Conservation (phyloP, 2,797 vertebrate genomes). For the Bradypodion ventrale region DNA sequence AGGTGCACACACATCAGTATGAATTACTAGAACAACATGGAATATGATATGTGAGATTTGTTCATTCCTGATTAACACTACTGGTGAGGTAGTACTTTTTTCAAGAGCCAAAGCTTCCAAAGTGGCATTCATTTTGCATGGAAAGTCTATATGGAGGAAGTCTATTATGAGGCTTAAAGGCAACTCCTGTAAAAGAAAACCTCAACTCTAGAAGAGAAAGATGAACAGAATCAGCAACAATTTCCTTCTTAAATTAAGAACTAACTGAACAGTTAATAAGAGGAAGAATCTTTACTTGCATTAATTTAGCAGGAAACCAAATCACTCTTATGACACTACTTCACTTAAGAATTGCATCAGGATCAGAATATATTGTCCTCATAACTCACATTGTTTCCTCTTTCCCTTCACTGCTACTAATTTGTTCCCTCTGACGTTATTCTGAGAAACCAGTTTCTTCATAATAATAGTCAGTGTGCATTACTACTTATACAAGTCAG, state of each 20-base stretch:
- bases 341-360: slow-evolving; percentile 23
- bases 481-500: background rate
- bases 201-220: slow-evolving; percentile 9
- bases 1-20: background rate
- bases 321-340: slow-evolving; percentile 38
- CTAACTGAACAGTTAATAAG: slow-evolving; percentile 30
- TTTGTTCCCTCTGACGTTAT: slow-evolving; percentile 28
- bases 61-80: background rate
- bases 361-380: slow-evolving; percentile 18
- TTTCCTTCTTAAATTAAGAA: slow-evolving; percentile 42
- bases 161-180: background rate
- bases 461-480: background rate
- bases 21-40: background rate
- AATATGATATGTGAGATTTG: background rate
- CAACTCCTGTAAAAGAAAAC: background rate
- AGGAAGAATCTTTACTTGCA: slow-evolving; percentile 19
- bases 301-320: slow-evolving; percentile 33
- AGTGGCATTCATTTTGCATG: background rate
- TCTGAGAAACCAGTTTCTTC: slow-evolving; percentile 5
- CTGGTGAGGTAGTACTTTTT: background rate
- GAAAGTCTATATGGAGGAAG: background rate
- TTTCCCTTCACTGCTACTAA: background rate
- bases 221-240: background rate
- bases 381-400: slow-evolving; percentile 21
- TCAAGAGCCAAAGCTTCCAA: background rate